Conservation (phyloP, 2,888 invertebrate genomes). For the Exocentrus adspersus region DNA sequence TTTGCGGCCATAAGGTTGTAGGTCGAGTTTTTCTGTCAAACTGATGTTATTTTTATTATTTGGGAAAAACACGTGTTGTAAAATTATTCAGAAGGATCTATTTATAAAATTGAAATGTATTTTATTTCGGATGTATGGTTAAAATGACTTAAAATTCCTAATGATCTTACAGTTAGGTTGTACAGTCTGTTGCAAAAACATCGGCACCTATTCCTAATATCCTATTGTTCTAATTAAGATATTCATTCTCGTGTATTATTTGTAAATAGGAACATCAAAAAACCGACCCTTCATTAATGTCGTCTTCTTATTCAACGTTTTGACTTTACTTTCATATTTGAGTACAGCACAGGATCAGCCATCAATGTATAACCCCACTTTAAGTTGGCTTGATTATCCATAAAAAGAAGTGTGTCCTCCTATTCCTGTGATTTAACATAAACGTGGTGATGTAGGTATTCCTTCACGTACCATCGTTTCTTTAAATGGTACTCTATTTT, state of each 20-base stretch:
- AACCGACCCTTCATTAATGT: no score
- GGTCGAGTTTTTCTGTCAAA: constrained; percentile 37
- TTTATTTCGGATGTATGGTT: constrained; percentile 11
- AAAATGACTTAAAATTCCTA: constrained; percentile 14
- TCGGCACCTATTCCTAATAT: no score
- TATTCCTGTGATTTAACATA: no score
- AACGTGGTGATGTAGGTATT: no score
- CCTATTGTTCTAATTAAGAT: constrained; percentile 21
- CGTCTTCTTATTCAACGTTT: no score
- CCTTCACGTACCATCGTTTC: no score
- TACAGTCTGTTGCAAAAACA: constrained; percentile 30
- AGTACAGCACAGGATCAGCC: no score
- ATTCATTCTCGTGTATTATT: constrained; percentile 7
- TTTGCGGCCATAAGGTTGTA: constrained; percentile 34
- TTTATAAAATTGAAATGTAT: constrained; percentile 13
- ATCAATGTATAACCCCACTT: constrained; percentile 28
- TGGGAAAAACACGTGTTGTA: constrained; percentile 25
- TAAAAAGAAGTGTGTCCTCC: no score
- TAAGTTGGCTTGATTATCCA: no score
- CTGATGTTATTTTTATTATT: constrained; percentile 28
- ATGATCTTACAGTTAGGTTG: constrained; percentile 21
- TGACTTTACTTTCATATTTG: no score
- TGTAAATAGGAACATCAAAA: no score
- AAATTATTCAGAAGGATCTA: constrained; percentile 16
- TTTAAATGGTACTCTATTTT: not conserved